Base-by-base conservation (phyloP, 2,113 vertebrate genomes). In the Urocynchramus pylzowi region DNA sequence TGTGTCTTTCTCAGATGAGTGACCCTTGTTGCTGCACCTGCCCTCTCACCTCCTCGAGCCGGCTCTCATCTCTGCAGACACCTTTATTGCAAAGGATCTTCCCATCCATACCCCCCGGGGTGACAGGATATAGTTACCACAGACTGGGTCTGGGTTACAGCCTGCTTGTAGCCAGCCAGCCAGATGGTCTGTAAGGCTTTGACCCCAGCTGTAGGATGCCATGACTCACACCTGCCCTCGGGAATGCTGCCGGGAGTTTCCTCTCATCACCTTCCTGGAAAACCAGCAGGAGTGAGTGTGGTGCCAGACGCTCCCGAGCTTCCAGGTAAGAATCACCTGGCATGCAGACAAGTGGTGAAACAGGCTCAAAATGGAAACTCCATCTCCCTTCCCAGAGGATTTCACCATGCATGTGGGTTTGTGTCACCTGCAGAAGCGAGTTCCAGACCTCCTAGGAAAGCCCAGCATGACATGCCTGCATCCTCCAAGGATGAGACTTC, bases 231-330 rank as follows among this genome's bases (percentile, higher is more conserved):
- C 42, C 33, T 56, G 84, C 90, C 90, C 75, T 60, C 52, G 79
- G 59, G 49, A 88, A 86, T n/a, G 23, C 42, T 86, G 28, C 11
- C 5, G 56, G 87, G 82, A 93, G 33, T 60, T 79, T 84, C 85
- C 73, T 75, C 68, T 16, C 59, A 9, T 60, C 50, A 53, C 54
- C 90, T 97, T 97, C 92, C 93, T 92, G 97, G 90, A 96, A 98
- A 97, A 96, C 57, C 84, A 79, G 49, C 44, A 78, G 86, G 83
- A 96, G 50, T 1, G 2, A 94, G 64, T 16, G 16, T 4, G 33
- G 81, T 96, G 89, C 89, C 85, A 88, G 78, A 91, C 4, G 26
- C 49, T 73, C 18, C 64, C 1, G 8, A 82, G 45, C 86, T 97
- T 92, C 93, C 95, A 97, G 96, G 94, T 93, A 93, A 81, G 91